phyloP scores from a whole-genome alignment of 2,888 invertebrate genomes.

The Atrina japonica region DNA sequence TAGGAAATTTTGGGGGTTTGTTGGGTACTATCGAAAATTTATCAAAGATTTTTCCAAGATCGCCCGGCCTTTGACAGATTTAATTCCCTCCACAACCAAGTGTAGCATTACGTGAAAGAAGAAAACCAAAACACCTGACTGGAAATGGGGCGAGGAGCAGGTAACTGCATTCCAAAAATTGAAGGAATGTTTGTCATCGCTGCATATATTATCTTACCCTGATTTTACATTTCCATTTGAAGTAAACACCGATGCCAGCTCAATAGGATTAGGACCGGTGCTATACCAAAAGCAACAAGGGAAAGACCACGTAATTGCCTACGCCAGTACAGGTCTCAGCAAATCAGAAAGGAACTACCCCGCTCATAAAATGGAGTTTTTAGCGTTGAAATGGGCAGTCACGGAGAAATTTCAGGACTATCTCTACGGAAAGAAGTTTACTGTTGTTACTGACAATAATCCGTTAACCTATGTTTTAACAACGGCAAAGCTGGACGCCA shows the following conservation, averaged over 20 bases:
- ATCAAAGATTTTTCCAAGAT: too few relatives aligned
- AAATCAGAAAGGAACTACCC: too few relatives aligned
- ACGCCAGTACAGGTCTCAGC: constrained; percentile 26
- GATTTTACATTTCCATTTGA: constrained; percentile 27
- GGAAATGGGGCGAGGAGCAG: constrained; percentile 22
- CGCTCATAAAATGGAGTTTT: too few relatives aligned
- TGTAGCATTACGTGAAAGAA: constrained; percentile 21
- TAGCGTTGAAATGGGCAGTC: too few relatives aligned
- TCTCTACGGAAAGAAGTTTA: constrained; percentile 32
- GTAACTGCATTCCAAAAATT: constrained; percentile 14
- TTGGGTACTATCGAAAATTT: too few relatives aligned
- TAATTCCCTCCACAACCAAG: constrained; percentile 4
- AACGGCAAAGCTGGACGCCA: constrained; percentile 36
- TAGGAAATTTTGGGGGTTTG: constrained; percentile 40
- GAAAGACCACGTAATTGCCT: constrained; percentile 14
- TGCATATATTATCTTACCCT: constrained; percentile 33
- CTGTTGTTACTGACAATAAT: constrained; percentile 36
- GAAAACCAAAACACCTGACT: background rate
- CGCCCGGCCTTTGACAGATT: constrained; percentile 21
- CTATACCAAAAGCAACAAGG: constrained; percentile 19
- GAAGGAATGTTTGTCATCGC: constrained; percentile 10
- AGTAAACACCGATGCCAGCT: too few relatives aligned
- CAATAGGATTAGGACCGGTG: constrained; percentile 38
- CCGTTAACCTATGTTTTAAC: constrained; percentile 34
- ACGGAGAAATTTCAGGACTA: constrained; percentile 40